Base-by-base conservation (phyloP, 2,797 vertebrate genomes). In the Syngnathus rostellatus region DNA sequence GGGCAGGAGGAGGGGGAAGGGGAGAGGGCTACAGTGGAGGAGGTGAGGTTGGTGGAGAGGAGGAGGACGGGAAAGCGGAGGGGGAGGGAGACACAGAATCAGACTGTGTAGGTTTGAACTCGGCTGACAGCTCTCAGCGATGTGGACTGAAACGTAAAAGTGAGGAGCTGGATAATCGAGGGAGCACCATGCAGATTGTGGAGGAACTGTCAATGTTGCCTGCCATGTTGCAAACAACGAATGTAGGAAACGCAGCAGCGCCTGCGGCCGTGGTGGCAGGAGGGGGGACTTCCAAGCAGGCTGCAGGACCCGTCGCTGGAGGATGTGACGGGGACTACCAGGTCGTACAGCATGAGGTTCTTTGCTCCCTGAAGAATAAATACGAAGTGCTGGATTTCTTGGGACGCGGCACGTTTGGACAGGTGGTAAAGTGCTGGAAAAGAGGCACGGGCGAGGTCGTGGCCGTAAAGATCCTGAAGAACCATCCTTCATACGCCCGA, bases 371-470 rank as follows among this genome's bases (percentile, higher is more conserved):
- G 91, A 99, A 99, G 90, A 98, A 97, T 85, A 99, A 94, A 58
- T 99, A 99, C 0, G 97, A 99, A 90, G 97, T 99, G 77, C 92
- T 99, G 65, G 97, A 98, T 91, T 99, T 99, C 86, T 90, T 99
- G 82, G 96, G 97, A 57, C 92, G 97, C 65, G 97, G 97, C 85
- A 99, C 97, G 68, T 99, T 99, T 37, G 97, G 97, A 63, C 97
- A 99, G 87, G 97, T 99, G 9, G 97, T 98, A n/a, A 99, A 99
- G 88, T 99, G 97, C 92, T 99, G 97, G 97, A 99, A 98, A 84
- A 92, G 95, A 82, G 95, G 97, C 78, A 96, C 97, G 8, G 93
- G 92, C 9, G 97, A 99, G 78, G 93, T 98, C 0, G 96, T 99
- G 88, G 97, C 97, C 3, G 91, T 99, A 72, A 99, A 99, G 88